A percentile compares a stretch with the other conserved stretches of the same genome.
These are phyloP conservation scores for Allacma fusca DNA, from an alignment of 2,888 invertebrate species.

Conservation along the genomic window DNA sequence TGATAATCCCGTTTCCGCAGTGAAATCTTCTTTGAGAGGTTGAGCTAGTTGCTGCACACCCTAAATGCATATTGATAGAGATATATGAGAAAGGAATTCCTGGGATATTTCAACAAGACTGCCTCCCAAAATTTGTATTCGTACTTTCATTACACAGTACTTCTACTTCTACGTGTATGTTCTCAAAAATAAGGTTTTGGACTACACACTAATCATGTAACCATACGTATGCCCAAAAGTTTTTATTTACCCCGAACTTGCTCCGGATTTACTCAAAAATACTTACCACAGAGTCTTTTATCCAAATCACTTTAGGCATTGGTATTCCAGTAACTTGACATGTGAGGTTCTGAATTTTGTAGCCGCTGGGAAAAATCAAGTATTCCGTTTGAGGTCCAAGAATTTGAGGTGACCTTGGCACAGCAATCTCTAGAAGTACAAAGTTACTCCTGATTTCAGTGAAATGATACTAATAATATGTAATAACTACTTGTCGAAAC, in stretches of 20 bases:
- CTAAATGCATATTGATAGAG: too few relatives aligned
- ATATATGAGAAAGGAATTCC: too few relatives aligned
- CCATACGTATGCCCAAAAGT: too few relatives aligned
- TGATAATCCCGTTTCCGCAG: constrained; percentile 44
- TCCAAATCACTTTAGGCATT: constrained; percentile 55
- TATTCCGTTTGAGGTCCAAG: constrained; percentile 43
- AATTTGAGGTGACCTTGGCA: constrained; percentile 55
- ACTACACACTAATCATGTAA: too few relatives aligned
- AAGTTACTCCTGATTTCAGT: background rate
- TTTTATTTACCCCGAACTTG: too few relatives aligned
- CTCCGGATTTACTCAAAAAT: too few relatives aligned
- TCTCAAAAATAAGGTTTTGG: too few relatives aligned
- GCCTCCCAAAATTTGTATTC: too few relatives aligned
- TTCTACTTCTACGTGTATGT: too few relatives aligned
- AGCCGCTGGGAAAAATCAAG: constrained; percentile 29
- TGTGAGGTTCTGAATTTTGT: constrained; percentile 39
- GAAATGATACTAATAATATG: background rate
- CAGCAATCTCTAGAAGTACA: constrained; percentile 42
- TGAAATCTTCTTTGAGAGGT: constrained; percentile 43
- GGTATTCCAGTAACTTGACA: constrained; percentile 55
- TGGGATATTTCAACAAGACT: too few relatives aligned
- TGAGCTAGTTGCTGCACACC: constrained; percentile 23
- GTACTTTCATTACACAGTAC: too few relatives aligned
- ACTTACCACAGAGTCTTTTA: constrained; percentile 52
- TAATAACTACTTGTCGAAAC: too few relatives aligned